Evolutionary conservation across 2,888 invertebrate species (phyloP).

Genomic region (Sussaba pulchella): DNA sequence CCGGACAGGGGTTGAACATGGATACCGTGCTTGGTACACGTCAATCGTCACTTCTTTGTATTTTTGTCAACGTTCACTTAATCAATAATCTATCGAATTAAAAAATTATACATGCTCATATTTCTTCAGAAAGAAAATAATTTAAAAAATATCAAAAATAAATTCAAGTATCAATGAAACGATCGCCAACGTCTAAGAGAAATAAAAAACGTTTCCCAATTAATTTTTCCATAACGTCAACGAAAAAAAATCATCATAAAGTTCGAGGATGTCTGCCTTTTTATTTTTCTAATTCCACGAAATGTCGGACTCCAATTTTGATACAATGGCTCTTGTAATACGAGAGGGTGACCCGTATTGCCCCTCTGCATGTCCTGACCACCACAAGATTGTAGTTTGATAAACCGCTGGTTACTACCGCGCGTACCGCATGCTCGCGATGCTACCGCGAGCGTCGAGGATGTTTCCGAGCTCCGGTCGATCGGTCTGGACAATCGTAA

Average conservation of each 20-base stretch:
- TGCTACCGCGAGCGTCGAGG: conserved; percentile 23
- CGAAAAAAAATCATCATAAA: no score
- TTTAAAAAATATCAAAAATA: not conserved
- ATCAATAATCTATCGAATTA: not conserved
- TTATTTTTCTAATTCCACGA: not conserved
- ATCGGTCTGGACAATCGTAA: conserved; percentile 60
- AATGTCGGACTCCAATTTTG: not conserved
- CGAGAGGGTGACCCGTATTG: not conserved
- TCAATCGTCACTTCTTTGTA: not conserved
- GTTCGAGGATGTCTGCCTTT: no score
- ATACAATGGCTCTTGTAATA: not conserved
- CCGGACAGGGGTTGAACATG: not conserved
- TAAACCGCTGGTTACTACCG: not conserved
- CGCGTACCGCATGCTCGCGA: not conserved
- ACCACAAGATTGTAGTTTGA: not conserved
- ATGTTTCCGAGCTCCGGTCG: conserved; percentile 26
- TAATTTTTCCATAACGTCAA: no score
- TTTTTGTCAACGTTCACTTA: not conserved
- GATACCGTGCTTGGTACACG: not conserved
- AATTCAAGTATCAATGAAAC: no score
- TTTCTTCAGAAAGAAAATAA: not conserved
- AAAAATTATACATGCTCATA: no score
- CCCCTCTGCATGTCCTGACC: not conserved
- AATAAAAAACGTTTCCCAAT: no score
- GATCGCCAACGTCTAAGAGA: no score